Evolutionary conservation across 2,113 vertebrate species (phyloP).

Genomic region (Calypte anna): DNA sequence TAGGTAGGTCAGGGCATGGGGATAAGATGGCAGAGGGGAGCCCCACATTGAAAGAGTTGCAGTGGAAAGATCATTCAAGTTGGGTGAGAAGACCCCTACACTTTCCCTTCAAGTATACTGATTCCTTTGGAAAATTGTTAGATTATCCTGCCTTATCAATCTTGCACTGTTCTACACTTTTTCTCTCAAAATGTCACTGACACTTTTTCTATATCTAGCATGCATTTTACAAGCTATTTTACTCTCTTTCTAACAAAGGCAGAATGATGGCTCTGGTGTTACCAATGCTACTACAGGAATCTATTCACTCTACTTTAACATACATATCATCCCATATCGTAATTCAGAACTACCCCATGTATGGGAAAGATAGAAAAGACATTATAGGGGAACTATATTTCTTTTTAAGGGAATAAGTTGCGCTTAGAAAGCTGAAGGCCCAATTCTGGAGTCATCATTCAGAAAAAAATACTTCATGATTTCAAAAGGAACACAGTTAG

Average conservation of each 20-base stretch:
- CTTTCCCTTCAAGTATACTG: neutral
- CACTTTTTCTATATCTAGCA: slow-evolving; percentile 42
- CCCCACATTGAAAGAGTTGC: neutral
- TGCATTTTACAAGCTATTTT: slow-evolving; percentile 65
- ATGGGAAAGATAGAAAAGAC: slow-evolving; percentile 11
- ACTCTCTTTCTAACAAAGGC: slow-evolving; percentile 57
- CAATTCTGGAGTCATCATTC: slow-evolving; percentile 36
- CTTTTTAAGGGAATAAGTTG: slow-evolving; percentile 30
- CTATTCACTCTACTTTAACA: slow-evolving; percentile 62
- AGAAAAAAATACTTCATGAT: slow-evolving; percentile 23
- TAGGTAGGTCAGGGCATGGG: neutral
- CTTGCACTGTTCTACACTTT: neutral
- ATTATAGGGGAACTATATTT: slow-evolving; percentile 18
- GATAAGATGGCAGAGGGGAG: neutral
- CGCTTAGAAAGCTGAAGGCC: slow-evolving; percentile 36
- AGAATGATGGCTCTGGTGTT: slow-evolving; percentile 54
- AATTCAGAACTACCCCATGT: slow-evolving; percentile 23
- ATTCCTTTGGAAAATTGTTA: slow-evolving; percentile 26
- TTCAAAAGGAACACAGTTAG: neutral
- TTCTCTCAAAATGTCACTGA: neutral
- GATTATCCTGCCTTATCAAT: slow-evolving; percentile 34
- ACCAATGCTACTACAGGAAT: slow-evolving; percentile 58
- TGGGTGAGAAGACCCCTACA: neutral
- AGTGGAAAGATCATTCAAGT: neutral
- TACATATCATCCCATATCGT: slow-evolving; percentile 5